These are phyloP conservation scores for Actenoides lindsayi DNA, from an alignment of 2,113 vertebrate species.

Conservation along the genomic window DNA sequence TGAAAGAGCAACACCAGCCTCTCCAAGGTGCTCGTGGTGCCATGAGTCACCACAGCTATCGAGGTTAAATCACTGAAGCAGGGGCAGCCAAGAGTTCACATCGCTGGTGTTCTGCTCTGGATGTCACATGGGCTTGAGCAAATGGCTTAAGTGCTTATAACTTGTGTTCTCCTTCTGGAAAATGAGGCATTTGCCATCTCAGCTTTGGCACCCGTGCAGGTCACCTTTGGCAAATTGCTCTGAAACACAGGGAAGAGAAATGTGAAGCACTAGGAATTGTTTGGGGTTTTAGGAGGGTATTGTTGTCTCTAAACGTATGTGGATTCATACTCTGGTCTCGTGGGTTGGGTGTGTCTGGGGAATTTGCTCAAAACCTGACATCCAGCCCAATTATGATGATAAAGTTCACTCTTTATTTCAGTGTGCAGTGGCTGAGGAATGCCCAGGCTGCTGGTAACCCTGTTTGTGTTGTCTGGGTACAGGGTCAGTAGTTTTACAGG, in stretches of 20 bases:
- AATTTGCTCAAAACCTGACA: neutral
- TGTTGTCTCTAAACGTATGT: neutral
- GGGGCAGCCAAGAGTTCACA: neutral
- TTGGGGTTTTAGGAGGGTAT: neutral
- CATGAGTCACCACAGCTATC: neutral
- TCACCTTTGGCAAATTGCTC: neutral
- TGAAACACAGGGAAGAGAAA: neutral
- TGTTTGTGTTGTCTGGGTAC: neutral
- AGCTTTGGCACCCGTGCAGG: neutral
- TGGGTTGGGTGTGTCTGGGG: neutral
- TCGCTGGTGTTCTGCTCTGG: neutral
- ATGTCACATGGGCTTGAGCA: rapidly evolving
- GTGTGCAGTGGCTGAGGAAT: neutral
- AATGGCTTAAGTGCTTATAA: neutral
- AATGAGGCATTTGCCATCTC: neutral
- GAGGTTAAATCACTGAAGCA: neutral
- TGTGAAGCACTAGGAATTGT: neutral
- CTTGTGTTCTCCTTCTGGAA: neutral
- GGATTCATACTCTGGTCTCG: neutral
- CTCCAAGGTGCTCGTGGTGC: neutral
- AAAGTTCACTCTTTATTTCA: neutral
- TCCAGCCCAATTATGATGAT: rapidly evolving
- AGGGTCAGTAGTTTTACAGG: neutral
- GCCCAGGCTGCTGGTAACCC: neutral
- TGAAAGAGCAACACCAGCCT: neutral